Conservation (phyloP, 2,113 vertebrate genomes). For the Leptocoma aspasia region DNA sequence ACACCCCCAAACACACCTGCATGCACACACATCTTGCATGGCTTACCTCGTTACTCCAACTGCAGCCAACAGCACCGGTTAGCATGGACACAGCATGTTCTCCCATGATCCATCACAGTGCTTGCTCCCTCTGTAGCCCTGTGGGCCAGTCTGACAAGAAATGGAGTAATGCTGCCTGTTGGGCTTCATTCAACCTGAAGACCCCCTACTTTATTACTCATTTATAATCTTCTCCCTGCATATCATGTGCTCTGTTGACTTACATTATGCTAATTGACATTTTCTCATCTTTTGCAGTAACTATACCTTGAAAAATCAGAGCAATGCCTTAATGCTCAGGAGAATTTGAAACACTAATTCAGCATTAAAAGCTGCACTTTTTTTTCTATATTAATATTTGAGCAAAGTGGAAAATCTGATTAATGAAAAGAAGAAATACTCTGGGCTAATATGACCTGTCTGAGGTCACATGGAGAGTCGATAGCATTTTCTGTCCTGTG, state of each 20-base stretch:
- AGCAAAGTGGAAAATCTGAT: background rate
- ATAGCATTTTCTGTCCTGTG: background rate
- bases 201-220: background rate
- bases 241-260: background rate
- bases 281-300: slow-evolving; percentile 1
- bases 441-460: background rate
- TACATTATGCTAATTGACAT: background rate
- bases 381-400: background rate
- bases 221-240: background rate
- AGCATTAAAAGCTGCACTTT: background rate
- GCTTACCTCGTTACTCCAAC: background rate
- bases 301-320: background rate
- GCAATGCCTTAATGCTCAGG: background rate
- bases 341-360: slow-evolving; percentile 33
- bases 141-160: background rate
- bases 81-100: background rate
- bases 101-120: accelerated
- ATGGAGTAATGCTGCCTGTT: background rate
- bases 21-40: background rate
- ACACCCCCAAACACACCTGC: background rate
- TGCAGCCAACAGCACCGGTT: background rate
- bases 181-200: background rate
- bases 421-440: background rate
- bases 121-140: background rate
- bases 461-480: background rate